Percentiles rank a stretch among this genome's conserved stretches.
Conservation (phyloP, 2,113 vertebrate genomes). For the Nothocercus nigrocapillus region DNA sequence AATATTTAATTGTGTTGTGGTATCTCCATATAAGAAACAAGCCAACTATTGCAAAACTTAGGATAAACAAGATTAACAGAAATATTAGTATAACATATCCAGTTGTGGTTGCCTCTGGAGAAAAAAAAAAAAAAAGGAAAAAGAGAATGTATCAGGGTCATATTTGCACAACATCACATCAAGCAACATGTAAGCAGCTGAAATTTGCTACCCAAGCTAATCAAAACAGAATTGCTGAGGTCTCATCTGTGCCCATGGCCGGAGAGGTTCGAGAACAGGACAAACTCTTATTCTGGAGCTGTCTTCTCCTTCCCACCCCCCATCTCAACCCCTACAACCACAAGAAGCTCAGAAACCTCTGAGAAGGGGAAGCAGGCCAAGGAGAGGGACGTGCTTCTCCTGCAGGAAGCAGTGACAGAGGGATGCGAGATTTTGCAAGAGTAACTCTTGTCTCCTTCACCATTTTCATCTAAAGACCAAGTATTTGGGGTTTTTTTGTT, state of each 20-base stretch:
- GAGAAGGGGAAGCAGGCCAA: not conserved
- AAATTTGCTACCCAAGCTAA: not conserved
- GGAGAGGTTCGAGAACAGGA: not conserved
- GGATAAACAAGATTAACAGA: rapidly evolving
- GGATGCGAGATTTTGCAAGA: not conserved
- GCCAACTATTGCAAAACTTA: not conserved
- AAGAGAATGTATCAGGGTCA: not conserved
- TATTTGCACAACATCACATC: not conserved
- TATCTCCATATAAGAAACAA: constrained; percentile 32
- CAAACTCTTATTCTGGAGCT: not conserved
- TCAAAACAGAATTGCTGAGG: not conserved
- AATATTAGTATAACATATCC: not conserved
- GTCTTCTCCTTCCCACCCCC: not conserved
- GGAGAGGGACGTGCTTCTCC: not conserved
- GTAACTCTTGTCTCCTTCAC: not conserved
- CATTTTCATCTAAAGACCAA: not conserved
- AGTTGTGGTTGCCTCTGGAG: constrained; percentile 34
- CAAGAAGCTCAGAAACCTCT: not conserved
- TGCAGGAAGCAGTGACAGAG: not conserved
- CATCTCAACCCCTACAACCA: not conserved
- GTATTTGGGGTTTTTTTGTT: not conserved
- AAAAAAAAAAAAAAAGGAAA: not conserved
- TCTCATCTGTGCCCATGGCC: not conserved
- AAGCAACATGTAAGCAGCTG: not conserved
- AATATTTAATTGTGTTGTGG: constrained; percentile 54